Evolutionary conservation across 2,888 invertebrate genomes (phyloP).

Genomic region (Stegophylla sp.): DNA sequence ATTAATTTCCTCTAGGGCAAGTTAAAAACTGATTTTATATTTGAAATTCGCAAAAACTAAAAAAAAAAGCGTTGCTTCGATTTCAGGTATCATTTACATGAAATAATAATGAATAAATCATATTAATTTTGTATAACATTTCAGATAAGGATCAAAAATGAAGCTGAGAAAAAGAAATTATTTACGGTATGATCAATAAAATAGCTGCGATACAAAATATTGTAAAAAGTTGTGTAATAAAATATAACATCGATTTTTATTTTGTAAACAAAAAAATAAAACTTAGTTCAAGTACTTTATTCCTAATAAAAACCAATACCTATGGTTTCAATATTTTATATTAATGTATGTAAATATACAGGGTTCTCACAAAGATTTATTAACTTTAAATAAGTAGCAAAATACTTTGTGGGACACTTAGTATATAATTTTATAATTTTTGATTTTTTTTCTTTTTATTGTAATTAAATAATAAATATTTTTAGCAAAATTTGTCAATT

Average conservation of each 20-base stretch:
- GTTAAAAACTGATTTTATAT: constrained; percentile 31
- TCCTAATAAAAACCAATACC: constrained; percentile 7
- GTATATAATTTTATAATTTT: no score
- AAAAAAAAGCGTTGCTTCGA: constrained; percentile 4
- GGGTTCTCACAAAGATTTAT: no score
- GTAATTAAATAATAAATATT: no score
- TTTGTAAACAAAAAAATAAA: not conserved
- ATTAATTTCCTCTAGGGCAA: constrained; percentile 49
- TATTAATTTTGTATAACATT: constrained; percentile 50
- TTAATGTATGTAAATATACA: not conserved
- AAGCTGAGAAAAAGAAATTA: constrained; percentile 48
- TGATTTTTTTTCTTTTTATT: not conserved
- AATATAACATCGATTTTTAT: constrained; percentile 2
- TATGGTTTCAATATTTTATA: not conserved
- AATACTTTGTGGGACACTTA: no score
- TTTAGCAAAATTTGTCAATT: no score
- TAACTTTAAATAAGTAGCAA: no score
- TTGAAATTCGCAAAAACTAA: constrained; percentile 16
- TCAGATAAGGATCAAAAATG: constrained; percentile 48
- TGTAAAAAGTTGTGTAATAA: constrained; percentile 34
- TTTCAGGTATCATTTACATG: constrained; percentile 34
- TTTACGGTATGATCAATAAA: constrained; percentile 46
- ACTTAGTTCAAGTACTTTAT: constrained; percentile 24
- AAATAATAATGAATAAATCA: constrained; percentile 32
- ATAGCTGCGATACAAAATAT: constrained; percentile 31